These are phyloP conservation scores for Xylota sylvarum DNA, from an alignment of 2,888 invertebrate genomes.

Conservation along the genomic window DNA sequence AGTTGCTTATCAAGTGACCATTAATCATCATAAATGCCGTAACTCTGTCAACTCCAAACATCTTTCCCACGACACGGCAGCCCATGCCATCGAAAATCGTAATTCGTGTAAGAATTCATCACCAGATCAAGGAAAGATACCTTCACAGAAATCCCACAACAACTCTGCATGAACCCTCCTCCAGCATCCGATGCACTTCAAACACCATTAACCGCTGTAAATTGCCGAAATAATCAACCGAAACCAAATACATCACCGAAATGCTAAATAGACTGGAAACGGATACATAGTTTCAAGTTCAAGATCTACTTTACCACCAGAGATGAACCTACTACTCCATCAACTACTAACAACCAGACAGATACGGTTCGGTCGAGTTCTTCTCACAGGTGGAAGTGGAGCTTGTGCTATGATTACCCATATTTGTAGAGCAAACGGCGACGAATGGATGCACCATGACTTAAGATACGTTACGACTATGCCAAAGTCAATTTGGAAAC, in stretches of 20 bases:
- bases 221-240: constrained; percentile 58
- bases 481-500: constrained; percentile 54
- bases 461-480: constrained; percentile 1
- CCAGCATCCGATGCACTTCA: constrained; percentile 13
- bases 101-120: constrained; percentile 36
- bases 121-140: constrained; percentile 6
- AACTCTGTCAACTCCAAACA: constrained; percentile 17
- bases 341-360: background rate
- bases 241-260: constrained; percentile 25
- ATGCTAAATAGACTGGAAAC: constrained; percentile 55
- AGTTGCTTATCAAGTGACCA: constrained; percentile 3
- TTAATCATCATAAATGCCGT: constrained; percentile 35
- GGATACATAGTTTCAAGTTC: constrained; percentile 63
- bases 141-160: constrained; percentile 13
- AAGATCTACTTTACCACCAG: constrained; percentile 47
- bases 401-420: constrained; percentile 17
- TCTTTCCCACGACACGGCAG: constrained; percentile 39
- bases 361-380: constrained; percentile 24
- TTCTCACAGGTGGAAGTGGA: constrained; percentile 33
- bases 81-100: constrained; percentile 1
- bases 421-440: constrained; percentile 35
- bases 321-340: constrained; percentile 26
- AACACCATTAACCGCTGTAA: constrained; percentile 51
- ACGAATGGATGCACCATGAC: constrained; percentile 1
- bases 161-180: background rate